phyloP scores from a whole-genome alignment of 2,797 vertebrate genomes.

The Chloroceryle amazona region DNA sequence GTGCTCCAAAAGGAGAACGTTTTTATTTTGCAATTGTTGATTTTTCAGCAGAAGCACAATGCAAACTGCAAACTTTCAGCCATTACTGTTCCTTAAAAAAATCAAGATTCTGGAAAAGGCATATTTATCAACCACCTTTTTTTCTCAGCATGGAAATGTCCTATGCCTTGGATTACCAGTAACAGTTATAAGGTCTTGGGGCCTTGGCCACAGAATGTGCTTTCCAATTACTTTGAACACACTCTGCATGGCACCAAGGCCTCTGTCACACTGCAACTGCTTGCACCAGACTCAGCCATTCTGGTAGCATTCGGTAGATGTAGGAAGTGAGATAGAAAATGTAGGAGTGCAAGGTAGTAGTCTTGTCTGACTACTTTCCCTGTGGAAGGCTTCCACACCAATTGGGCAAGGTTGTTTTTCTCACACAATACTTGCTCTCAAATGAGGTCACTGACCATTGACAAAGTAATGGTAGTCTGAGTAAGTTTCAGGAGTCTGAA shows the following conservation, averaged over 20 bases:
- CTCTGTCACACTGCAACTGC: background rate
- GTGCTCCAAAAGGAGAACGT: background rate
- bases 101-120: background rate
- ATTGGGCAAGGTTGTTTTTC: background rate
- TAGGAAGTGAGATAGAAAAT: background rate
- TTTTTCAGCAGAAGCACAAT: background rate
- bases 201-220: background rate
- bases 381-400: accelerated
- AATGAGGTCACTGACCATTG: background rate
- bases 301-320: background rate
- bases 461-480: background rate
- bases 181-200: background rate
- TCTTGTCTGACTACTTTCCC: background rate
- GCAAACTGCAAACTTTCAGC: background rate
- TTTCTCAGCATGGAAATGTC: background rate
- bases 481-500: background rate
- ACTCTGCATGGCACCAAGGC: background rate
- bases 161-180: background rate
- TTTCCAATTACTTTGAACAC: background rate
- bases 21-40: background rate
- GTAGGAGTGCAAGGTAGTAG: background rate
- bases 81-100: background rate
- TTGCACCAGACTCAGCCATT: background rate
- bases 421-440: background rate
- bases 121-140: background rate